These are phyloP conservation scores for Miniopterus natalensis DNA, from an alignment of 2,113 vertebrate genomes.

Conservation along the genomic window DNA sequence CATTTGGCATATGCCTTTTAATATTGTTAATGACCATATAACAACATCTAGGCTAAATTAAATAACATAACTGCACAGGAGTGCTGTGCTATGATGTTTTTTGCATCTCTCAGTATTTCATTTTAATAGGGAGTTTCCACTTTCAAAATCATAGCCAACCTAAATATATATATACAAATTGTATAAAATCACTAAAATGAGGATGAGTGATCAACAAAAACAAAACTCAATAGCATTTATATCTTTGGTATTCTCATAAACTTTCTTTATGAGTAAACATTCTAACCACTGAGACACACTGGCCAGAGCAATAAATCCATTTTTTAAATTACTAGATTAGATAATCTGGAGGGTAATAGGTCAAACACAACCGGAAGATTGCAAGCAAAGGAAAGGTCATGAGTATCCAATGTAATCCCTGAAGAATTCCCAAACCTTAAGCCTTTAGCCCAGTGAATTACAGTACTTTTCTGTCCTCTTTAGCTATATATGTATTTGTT, in stretches of 20 bases:
- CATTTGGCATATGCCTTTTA: constrained; percentile 3
- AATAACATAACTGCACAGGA: background rate
- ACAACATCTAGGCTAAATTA: constrained; percentile 23
- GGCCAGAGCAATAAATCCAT: background rate
- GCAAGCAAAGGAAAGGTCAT: constrained; percentile 4
- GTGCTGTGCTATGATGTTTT: background rate
- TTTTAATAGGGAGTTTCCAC: background rate
- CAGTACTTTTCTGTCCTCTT: background rate
- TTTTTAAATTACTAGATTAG: constrained; percentile 16
- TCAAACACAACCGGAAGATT: constrained; percentile 13
- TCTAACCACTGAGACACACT: too few relatives aligned
- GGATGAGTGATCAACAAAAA: constrained; percentile 36
- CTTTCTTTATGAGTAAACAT: constrained; percentile 8
- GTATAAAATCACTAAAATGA: constrained; percentile 26
- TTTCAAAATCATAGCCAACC: constrained; percentile 50
- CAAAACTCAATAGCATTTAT: constrained; percentile 67
- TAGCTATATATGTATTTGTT: background rate
- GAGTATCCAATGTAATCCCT: background rate
- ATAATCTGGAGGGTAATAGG: background rate
- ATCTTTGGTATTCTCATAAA: constrained; percentile 24
- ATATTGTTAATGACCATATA: background rate
- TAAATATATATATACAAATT: background rate
- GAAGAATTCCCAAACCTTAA: background rate
- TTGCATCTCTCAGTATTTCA: constrained; percentile 37
- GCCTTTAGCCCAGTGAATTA: background rate